phyloP scores from a whole-genome alignment of 1,140 invertebrate genomes.

The Drosophila sechellia region DNA sequence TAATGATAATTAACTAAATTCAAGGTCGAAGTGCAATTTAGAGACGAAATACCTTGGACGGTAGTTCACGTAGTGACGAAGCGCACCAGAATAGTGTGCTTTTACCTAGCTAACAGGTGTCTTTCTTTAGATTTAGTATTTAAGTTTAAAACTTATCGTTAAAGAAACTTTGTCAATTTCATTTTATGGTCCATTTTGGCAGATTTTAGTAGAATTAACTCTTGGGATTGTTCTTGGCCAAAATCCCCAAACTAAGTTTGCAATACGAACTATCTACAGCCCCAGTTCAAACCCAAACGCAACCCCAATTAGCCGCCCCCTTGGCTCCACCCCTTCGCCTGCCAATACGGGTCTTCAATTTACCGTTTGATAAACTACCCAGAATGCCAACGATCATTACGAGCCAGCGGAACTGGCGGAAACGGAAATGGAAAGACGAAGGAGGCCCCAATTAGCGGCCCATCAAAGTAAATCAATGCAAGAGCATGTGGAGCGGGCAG shows the following conservation, averaged over 20 bases:
- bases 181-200: no score
- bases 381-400: slow-evolving; percentile 74
- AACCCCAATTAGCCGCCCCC: slow-evolving; percentile 21
- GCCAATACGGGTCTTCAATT: slow-evolving; percentile 31
- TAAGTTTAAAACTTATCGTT: no score
- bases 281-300: not conserved
- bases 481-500: slow-evolving; percentile 8
- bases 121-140: no score
- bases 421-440: not conserved
- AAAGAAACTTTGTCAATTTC: no score
- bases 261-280: slow-evolving; percentile 1
- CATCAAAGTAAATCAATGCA: slow-evolving; percentile 74
- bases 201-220: no score
- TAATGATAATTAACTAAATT: no score
- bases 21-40: no score
- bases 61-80: no score
- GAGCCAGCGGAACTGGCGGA: slow-evolving; percentile 7
- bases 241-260: not conserved
- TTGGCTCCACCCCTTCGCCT: not conserved
- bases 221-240: not conserved
- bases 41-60: no score
- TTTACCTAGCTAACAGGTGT: no score
- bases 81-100: no score
- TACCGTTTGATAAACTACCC: slow-evolving; percentile 66
- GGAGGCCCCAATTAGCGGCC: slow-evolving; percentile 55